Base-by-base conservation (phyloP, 2,888 invertebrate species). In the Empis livida region DNA sequence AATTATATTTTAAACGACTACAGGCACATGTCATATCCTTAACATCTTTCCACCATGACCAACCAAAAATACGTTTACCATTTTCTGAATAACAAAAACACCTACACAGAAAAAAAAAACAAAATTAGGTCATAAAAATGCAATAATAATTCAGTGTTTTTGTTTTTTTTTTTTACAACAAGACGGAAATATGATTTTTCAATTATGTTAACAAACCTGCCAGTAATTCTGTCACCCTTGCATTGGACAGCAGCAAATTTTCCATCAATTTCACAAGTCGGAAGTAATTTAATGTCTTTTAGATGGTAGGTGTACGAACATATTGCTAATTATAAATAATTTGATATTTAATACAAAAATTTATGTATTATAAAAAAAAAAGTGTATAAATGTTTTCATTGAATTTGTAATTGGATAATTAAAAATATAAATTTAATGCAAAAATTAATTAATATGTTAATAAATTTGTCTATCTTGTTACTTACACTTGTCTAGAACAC, bases 31-130 rank as follows among this genome's bases (percentile, higher is more conserved):
- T 77, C 80, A 82, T 82, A 46, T 77, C 72, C 46, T 64, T 64
- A 5, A 76, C 72, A 47, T 76, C 66, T 32, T 62, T 64, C 58
- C 73, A 72, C 75, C 78, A 78, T 59, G 76, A 74, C 69, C 78
- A 76, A 56, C 83, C 82, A 67, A 78, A 80, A 62, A 82, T 75
- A 63, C 81, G 71, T 38, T 68, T 70, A 38, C 82, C 82, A 44
- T 65, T 58, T 54, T 67, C 67, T 62, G 76, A 73, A 47, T 73
- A 75, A 64, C 84, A 83, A 62, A 80, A 81, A 67, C 83, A 84
- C 64, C 81, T 78, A 9, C 3, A 42, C 16, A 3, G 38, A 38
- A 42, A 37, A 14, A 14, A 37, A 15, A 8, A 37, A 14, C 6
- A 37, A 5, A 27, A 27, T 6, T 27, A 27, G 20, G 20, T 20